phyloP scores from a whole-genome alignment of 2,888 invertebrate species.

The Caenorhabditis drosophilae region DNA sequence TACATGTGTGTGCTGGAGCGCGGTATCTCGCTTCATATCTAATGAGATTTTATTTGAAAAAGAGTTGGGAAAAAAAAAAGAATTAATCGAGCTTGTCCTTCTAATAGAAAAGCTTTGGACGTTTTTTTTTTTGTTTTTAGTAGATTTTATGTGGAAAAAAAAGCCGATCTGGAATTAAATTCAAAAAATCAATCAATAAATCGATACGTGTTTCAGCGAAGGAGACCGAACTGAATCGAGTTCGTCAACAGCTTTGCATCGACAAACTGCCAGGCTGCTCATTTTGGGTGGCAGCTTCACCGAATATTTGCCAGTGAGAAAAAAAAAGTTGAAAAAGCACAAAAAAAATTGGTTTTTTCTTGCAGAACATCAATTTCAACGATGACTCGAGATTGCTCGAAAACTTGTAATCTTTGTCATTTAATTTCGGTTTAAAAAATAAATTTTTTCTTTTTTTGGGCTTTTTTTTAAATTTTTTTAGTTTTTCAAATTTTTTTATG shows the following conservation, averaged over 20 bases:
- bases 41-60: too few species aligned
- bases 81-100: too few species aligned
- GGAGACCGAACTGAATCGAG: slow-evolving; percentile 25
- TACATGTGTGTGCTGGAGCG: too few species aligned
- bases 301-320: slow-evolving; percentile 39
- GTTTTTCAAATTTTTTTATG: slow-evolving; percentile 20
- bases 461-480: slow-evolving; percentile 5
- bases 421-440: slow-evolving; percentile 39
- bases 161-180: too few species aligned
- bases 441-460: too few species aligned
- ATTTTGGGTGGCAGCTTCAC: slow-evolving; percentile 35
- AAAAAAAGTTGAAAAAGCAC: neutral
- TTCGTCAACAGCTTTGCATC: slow-evolving; percentile 33
- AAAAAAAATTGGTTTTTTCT: slow-evolving; percentile 1
- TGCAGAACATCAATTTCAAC: slow-evolving; percentile 50
- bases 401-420: slow-evolving; percentile 54
- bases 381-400: slow-evolving; percentile 62
- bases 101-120: too few species aligned
- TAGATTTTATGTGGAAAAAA: too few species aligned
- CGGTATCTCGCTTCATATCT: too few species aligned
- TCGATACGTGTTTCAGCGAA: slow-evolving; percentile 36
- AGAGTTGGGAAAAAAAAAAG: too few species aligned
- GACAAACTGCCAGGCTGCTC: slow-evolving; percentile 44
- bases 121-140: too few species aligned
- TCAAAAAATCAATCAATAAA: too few species aligned